Evolutionary conservation across 2,113 vertebrate species (phyloP), one percentile per base, ranked within the genome.

Genomic region (Lota lota): DNA sequence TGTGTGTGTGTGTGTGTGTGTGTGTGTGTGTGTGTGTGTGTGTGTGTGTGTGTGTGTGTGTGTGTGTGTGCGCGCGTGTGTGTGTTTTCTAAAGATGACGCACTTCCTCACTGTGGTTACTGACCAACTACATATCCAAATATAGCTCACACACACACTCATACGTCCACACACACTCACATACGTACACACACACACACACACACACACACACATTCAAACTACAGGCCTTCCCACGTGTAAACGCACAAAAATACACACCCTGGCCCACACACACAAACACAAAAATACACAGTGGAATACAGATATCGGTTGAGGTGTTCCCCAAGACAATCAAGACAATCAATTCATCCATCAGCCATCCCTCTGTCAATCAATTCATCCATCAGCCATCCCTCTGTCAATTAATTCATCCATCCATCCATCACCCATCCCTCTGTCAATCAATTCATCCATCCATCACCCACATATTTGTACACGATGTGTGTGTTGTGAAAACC

Each of bases 31-130:
- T 21, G 20, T 59, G 57, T 21, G 20, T 59, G 57, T 20, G 57
- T 59, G 19, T 56, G 17, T n/a, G 11, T 64, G 36, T 40, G 62
- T 36, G 33, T 22, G 14, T 63, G 58, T 64, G 66, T 51, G 54
- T 11, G 19, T 19, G 7, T 64, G 51, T 20, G 40, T 47, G 40
- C n/a, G 53, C 17, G 17, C 28, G 61, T 63, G 67, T 59, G 58
- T 68, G 67, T 66, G 66, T 15, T 15, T 19, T 68, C 62, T 61
- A 65, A 70, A 74, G 67, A 75, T 86, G 84, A 87, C 61, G 6
- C 70, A 77, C 79, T 14, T 54, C 21, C 67, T 60, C 64, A 81
- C 69, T 84, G 76, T 70, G 76, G 83, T 86, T 86, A 73, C 73
- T 47, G 69, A 69, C 58, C 61, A 64, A 67, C 60, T 59, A 61